These are phyloP conservation scores for Hirtodrosophila histrioides DNA, from an alignment of 2,888 invertebrate species.

Conservation along the genomic window DNA sequence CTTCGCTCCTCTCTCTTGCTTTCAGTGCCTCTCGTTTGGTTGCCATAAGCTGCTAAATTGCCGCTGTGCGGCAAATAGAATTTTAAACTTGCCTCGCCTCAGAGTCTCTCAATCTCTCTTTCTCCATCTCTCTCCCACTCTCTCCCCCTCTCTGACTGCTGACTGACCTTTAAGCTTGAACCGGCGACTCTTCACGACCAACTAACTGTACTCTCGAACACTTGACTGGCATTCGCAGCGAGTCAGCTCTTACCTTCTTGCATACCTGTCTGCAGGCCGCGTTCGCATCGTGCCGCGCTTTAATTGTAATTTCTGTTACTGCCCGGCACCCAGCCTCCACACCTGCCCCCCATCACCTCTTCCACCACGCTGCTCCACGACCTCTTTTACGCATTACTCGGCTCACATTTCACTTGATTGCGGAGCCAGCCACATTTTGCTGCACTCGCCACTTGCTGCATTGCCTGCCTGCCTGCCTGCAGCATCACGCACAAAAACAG, in stretches of 20 bases:
- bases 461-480: constrained; percentile 17
- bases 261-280: constrained; percentile 21
- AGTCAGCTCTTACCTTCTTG: constrained; percentile 8
- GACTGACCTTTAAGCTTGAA: constrained; percentile 73
- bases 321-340: background rate
- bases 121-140: background rate
- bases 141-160: constrained; percentile 25
- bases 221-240: constrained; percentile 29
- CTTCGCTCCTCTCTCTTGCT: background rate
- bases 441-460: constrained; percentile 11
- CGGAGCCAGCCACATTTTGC: constrained; percentile 23
- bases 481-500: constrained; percentile 14
- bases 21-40: constrained; percentile 10
- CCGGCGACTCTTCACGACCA: constrained; percentile 43
- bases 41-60: constrained; percentile 64
- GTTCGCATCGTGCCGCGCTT: constrained; percentile 40
- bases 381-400: constrained; percentile 42
- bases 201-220: constrained; percentile 60
- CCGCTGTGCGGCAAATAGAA: constrained; percentile 75
- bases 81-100: constrained; percentile 56
- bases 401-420: constrained; percentile 72
- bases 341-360: background rate
- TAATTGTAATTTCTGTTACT: constrained; percentile 63
- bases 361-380: background rate
- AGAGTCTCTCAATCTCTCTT: background rate